A percentile compares a stretch with the other conserved stretches of the same genome.
Conservation (phyloP, 2,113 vertebrate genomes). For the Elaphurus davidianus region DNA sequence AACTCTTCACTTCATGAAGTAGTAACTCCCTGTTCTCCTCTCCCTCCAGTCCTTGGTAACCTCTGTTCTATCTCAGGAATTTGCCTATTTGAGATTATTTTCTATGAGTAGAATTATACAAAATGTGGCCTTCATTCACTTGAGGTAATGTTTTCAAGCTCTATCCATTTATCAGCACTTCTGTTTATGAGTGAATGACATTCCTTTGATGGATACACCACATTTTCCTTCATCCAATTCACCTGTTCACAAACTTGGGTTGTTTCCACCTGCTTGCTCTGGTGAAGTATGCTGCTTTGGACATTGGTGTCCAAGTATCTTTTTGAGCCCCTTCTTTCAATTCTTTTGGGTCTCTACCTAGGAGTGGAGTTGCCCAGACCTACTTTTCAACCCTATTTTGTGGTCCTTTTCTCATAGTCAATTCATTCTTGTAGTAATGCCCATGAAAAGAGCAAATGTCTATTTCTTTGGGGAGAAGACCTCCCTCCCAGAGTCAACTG, state of each 20-base stretch:
- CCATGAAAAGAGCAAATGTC: background rate
- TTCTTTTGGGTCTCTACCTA: background rate
- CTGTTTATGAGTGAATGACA: background rate
- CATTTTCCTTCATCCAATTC: background rate
- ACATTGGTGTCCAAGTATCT: background rate
- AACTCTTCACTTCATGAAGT: background rate
- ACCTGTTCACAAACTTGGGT: background rate
- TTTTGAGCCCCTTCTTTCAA: background rate
- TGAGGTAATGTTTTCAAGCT: background rate
- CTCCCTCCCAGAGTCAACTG: background rate
- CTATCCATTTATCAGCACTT: background rate
- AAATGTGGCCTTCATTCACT: background rate
- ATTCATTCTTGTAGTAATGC: background rate
- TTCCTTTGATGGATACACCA: background rate
- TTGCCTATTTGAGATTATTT: constrained; percentile 25
- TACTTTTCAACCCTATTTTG: background rate
- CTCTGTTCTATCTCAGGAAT: background rate
- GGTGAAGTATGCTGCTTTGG: background rate
- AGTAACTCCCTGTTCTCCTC: background rate
- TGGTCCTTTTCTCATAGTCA: background rate
- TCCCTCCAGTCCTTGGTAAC: background rate
- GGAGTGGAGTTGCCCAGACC: background rate
- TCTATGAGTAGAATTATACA: background rate
- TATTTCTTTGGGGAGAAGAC: background rate
- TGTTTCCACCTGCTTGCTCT: background rate